Percentiles rank a stretch among this genome's conserved stretches.
Evolutionary conservation across 2,888 invertebrate species (phyloP).

Genomic region (Drosophila infuscata): DNA sequence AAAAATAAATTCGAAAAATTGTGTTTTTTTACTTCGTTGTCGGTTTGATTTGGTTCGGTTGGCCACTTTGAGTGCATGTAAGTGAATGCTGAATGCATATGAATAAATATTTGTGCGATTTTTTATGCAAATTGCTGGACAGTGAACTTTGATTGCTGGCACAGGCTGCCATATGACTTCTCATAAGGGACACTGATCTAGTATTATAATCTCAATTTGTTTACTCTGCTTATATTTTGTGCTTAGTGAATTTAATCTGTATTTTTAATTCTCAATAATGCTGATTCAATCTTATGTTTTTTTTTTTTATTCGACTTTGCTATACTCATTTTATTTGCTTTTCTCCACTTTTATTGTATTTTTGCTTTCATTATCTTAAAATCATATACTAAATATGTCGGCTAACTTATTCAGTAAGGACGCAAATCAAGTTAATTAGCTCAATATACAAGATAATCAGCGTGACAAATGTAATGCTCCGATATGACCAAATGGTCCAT

Average conservation of each 20-base stretch:
- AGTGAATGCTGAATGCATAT: conserved; percentile 74
- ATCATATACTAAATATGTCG: conserved; percentile 52
- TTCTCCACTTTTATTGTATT: neutral
- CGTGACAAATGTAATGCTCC: conserved; percentile 56
- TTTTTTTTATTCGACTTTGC: neutral
- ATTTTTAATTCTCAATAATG: neutral
- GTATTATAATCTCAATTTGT: neutral
- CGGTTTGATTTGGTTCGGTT: conserved; percentile 7
- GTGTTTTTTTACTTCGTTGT: conserved; percentile 7
- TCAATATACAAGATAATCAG: conserved; percentile 55
- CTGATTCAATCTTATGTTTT: neutral
- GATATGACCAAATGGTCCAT: conserved; percentile 20
- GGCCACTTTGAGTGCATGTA: conserved; percentile 53
- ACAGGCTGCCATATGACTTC: conserved; percentile 11
- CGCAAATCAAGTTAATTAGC: conserved; percentile 59
- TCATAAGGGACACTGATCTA: neutral
- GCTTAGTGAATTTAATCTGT: neutral
- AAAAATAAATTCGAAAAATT: conserved; percentile 60
- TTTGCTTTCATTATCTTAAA: conserved; percentile 21
- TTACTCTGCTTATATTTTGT: neutral
- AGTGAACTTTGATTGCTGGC: conserved; percentile 31
- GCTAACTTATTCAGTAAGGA: neutral
- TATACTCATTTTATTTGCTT: neutral
- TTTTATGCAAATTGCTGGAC: conserved; percentile 54
- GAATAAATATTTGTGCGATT: conserved; percentile 67